These are phyloP conservation scores for Synaphobranchus kaupii DNA, from an alignment of 2,797 vertebrate genomes.

Conservation along the genomic window DNA sequence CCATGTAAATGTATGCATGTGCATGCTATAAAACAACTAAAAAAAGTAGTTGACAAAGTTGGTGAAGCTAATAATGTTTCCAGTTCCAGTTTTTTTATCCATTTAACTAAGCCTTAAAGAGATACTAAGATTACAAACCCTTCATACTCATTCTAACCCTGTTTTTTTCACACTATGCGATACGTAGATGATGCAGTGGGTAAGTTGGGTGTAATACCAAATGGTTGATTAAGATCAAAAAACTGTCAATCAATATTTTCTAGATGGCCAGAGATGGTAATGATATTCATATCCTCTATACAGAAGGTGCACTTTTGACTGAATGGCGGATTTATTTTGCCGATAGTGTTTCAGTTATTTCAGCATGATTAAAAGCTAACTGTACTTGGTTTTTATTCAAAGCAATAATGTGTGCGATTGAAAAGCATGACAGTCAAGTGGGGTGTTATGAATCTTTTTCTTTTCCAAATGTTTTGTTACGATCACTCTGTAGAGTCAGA, in stretches of 20 bases:
- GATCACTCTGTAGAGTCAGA: neutral
- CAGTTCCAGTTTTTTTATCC: neutral
- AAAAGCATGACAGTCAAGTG: neutral
- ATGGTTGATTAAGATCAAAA: neutral
- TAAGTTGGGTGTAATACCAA: constrained; percentile 55
- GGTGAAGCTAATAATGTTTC: neutral
- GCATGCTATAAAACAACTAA: neutral
- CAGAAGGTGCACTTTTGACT: neutral
- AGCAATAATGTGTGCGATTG: neutral
- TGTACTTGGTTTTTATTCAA: neutral
- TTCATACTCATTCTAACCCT: constrained; percentile 10
- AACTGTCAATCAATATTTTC: neutral
- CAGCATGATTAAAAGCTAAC: neutral
- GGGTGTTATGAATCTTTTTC: neutral
- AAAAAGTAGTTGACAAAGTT: neutral
- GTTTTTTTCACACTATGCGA: constrained; percentile 40
- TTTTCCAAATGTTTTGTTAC: neutral
- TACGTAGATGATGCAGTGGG: constrained; percentile 65
- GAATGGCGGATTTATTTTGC: neutral
- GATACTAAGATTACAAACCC: neutral
- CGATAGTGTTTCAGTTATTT: neutral
- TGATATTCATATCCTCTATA: neutral
- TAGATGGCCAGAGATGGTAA: neutral
- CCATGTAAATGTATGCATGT: constrained; percentile 11
- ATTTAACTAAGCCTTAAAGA: neutral